Evolutionary conservation across 2,797 vertebrate genomes (phyloP).

Genomic region (Scolopax rusticola): DNA sequence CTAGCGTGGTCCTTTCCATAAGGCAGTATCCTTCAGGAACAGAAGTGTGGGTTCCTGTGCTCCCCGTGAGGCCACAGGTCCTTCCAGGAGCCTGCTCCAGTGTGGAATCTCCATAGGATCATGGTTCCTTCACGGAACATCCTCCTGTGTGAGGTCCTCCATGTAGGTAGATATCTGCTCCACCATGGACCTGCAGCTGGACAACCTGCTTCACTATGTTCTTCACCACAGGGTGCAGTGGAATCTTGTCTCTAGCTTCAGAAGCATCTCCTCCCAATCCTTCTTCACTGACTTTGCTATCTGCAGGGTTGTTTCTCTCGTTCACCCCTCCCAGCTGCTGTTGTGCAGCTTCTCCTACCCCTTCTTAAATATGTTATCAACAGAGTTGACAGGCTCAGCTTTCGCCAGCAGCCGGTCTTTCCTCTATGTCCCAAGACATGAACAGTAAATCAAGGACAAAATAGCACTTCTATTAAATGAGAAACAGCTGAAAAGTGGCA

Average conservation of each 20-base stretch:
- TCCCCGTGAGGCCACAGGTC: neutral
- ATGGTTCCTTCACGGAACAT: neutral
- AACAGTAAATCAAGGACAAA: neutral
- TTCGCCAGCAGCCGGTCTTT: rapidly evolving
- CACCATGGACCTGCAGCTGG: neutral
- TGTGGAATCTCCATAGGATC: too few species aligned
- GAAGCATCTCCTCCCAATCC: neutral
- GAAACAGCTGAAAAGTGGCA: neutral
- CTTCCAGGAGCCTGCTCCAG: neutral
- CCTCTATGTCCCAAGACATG: neutral
- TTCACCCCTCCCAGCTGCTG: neutral
- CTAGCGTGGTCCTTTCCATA: rapidly evolving
- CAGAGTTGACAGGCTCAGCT: neutral
- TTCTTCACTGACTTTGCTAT: neutral
- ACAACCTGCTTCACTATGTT: neutral
- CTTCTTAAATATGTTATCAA: neutral
- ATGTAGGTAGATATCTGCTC: neutral
- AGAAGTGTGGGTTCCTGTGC: neutral
- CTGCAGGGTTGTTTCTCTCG: neutral
- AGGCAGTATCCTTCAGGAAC: neutral
- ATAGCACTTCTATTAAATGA: neutral
- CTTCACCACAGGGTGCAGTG: neutral
- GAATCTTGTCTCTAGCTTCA: neutral
- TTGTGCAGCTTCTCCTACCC: neutral
- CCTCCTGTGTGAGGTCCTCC: neutral